These are phyloP conservation scores for Elysia crispata DNA, from an alignment of 2,888 invertebrate species.

Conservation along the genomic window DNA sequence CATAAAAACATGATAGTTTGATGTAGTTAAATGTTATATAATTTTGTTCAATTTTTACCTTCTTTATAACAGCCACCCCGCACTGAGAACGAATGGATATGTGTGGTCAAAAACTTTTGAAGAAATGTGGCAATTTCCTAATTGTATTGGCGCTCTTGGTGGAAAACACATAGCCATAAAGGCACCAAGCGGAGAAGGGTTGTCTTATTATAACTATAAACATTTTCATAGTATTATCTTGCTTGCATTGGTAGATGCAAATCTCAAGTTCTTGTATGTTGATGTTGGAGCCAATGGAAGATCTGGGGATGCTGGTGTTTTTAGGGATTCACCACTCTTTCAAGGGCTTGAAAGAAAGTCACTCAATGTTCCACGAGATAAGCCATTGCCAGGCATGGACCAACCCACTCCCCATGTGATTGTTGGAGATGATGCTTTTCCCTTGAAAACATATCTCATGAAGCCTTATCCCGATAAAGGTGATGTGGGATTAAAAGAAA, in stretches of 20 bases:
- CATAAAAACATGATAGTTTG: no score
- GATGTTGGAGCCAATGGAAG: constrained; percentile 17
- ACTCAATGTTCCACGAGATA: neutral
- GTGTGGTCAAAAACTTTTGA: no score
- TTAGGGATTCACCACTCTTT: neutral
- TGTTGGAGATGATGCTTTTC: no score
- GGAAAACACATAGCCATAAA: neutral
- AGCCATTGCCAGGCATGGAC: neutral
- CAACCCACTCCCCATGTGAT: neutral
- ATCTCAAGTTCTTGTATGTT: neutral
- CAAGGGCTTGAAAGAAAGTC: neutral
- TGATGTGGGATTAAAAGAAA: no score
- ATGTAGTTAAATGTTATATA: no score
- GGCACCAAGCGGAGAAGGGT: neutral
- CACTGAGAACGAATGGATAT: no score
- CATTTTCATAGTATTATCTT: constrained; percentile 14
- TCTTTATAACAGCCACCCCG: no score
- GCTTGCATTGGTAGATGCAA: constrained; percentile 19
- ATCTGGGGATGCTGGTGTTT: constrained; percentile 23
- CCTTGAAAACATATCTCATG: no score
- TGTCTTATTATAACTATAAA: neutral
- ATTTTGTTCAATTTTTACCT: no score
- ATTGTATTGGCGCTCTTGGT: neutral
- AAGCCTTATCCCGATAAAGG: no score
- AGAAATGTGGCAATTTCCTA: no score